Evolutionary conservation across 2,797 vertebrate species (phyloP), one percentile per base, ranked within the genome.

Genomic region (Triplophysa yarkandensis): DNA sequence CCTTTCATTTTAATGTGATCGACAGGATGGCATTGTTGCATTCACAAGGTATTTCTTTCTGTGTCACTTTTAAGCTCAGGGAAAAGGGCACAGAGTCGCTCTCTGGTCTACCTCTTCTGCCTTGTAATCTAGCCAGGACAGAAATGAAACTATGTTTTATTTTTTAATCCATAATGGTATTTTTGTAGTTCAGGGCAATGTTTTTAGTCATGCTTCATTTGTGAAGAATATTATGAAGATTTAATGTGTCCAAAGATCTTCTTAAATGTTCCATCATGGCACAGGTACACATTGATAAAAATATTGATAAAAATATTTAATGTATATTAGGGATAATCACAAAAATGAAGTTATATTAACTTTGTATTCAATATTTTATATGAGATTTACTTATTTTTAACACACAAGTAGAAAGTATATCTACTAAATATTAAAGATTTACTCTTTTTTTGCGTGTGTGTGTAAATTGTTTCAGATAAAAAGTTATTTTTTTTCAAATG

Each of bases 121-220:
- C 62, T 50, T 71, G 68, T 23, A 44, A 54, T 70, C 39, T 41
- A 70, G 39, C 23, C 27, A n/a, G 46, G 39, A 60, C 58, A 60
- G n/a, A 32, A 17, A 32, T 41, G 7, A 60, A 11, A 60, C 43
- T 30, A 58, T 23, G 17, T 69, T 60, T 70, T n/a, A n/a, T n/a
- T n/a, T n/a, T n/a, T n/a, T n/a, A n/a, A n/a, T n/a, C n/a, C n/a
- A n/a, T n/a, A n/a, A n/a, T n/a, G n/a, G n/a, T n/a, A n/a, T n/a
- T 44, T 46, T 46, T 60, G 19, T 60, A 60, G 43, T 60, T 58
- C n/a, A 57, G 6, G 6, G 46, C 7, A 19, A 48, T 48, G 46
- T 48, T 21, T 17, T 23, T 43, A 14, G 5, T 13, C 46, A 14
- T 46, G 34, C 44, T 23, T 23, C 2, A 32, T 30, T 2, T 1